These are phyloP conservation scores for Melanotaenia maccullochi DNA, from an alignment of 2,797 vertebrate genomes.

Conservation along the genomic window DNA sequence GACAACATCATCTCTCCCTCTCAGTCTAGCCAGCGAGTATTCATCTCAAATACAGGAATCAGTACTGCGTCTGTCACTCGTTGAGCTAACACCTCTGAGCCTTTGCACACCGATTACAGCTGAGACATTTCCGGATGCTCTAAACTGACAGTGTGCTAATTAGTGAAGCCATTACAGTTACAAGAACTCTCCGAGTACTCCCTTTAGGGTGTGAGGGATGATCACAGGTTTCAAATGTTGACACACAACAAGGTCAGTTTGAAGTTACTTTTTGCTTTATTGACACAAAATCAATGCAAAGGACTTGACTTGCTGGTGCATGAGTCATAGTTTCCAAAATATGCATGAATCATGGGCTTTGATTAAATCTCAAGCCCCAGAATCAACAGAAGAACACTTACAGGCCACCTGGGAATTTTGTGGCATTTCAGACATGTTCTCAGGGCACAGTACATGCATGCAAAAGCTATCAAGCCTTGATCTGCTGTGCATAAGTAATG, in stretches of 20 bases:
- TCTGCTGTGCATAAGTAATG: constrained; percentile 10
- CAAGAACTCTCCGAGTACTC: constrained; percentile 7
- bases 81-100: constrained; percentile 31
- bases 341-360: constrained; percentile 4
- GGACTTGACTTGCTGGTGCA: neutral
- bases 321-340: constrained; percentile 22
- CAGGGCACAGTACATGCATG: constrained; percentile 14
- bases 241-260: neutral
- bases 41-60: constrained; percentile 25
- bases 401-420: constrained; percentile 7
- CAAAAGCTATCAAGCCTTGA: constrained; percentile 26
- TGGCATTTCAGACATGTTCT: constrained; percentile 27
- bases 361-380: constrained; percentile 29
- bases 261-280: neutral
- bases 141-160: constrained; percentile 44
- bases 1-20: neutral
- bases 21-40: neutral
- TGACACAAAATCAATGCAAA: constrained; percentile 1
- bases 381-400: constrained; percentile 29
- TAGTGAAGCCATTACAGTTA: constrained; percentile 48
- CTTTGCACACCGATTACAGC: constrained; percentile 38
- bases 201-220: neutral
- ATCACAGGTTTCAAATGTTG: neutral
- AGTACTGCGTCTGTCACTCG: constrained; percentile 41
- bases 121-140: constrained; percentile 49